These are phyloP conservation scores for Serrognathus titanus DNA, from an alignment of 2,888 invertebrate genomes.

Conservation along the genomic window DNA sequence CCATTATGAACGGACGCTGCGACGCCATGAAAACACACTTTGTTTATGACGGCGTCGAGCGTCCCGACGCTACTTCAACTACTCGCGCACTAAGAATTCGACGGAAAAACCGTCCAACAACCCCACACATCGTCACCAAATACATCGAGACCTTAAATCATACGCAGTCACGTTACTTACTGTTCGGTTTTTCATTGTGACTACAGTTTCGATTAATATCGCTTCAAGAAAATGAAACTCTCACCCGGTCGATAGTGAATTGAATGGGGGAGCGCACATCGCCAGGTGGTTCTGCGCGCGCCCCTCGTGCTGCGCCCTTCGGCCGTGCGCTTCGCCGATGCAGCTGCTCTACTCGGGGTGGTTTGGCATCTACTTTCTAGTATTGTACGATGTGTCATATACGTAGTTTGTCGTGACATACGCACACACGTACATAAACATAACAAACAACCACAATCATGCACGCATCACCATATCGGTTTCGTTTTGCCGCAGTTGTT, in stretches of 20 bases:
- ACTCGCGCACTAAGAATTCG: slow-evolving; percentile 14
- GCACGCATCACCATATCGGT: background rate
- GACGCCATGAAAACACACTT: slow-evolving; percentile 33
- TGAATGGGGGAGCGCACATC: slow-evolving; percentile 50
- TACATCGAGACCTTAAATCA: slow-evolving; percentile 1
- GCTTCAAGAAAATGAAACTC: slow-evolving; percentile 25
- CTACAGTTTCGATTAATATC: slow-evolving; percentile 30
- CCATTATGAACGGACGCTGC: slow-evolving; percentile 13
- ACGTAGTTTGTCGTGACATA: no score
- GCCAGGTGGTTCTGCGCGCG: slow-evolving; percentile 50
- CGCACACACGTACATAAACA: no score
- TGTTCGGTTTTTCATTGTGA: slow-evolving; percentile 25
- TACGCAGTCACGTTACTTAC: slow-evolving; percentile 19
- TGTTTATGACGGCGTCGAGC: slow-evolving; percentile 39
- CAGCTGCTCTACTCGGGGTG: slow-evolving; percentile 26
- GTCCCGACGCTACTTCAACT: slow-evolving; percentile 28
- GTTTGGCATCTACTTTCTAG: slow-evolving; percentile 16
- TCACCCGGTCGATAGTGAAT: slow-evolving; percentile 50
- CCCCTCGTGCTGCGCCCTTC: slow-evolving; percentile 45
- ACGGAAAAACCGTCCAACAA: slow-evolving; percentile 7
- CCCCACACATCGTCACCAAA: slow-evolving; percentile 3
- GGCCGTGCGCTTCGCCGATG: slow-evolving; percentile 21
- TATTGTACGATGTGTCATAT: slow-evolving; percentile 4
- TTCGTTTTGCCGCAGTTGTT: background rate
- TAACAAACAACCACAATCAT: no score